Conservation (phyloP, 2,797 vertebrate genomes). For the Haliaeetus albicilla region DNA sequence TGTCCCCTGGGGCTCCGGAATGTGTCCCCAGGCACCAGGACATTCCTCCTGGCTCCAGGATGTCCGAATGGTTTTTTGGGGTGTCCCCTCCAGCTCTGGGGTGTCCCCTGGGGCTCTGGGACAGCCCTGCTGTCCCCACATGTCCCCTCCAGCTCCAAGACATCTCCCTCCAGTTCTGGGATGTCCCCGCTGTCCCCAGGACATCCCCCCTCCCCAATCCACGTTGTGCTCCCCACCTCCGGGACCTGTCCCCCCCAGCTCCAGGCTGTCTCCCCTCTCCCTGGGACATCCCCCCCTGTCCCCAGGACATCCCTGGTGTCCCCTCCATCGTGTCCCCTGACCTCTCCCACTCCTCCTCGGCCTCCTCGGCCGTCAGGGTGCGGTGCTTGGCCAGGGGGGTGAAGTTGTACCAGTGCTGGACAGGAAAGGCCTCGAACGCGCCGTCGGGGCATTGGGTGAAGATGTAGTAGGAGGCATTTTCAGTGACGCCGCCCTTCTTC, state of each 20-base stretch:
- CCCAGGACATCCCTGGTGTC: not conserved
- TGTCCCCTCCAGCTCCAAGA: not conserved
- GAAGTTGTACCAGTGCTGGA: conserved; percentile 93
- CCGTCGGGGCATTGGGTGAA: conserved; percentile 92
- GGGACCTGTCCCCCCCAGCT: not conserved
- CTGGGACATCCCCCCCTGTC: no score
- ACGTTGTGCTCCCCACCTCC: not conserved
- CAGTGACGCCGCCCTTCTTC: conserved; percentile 90
- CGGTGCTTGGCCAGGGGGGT: conserved; percentile 86
- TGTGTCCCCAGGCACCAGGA: not conserved
- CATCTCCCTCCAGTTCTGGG: not conserved
- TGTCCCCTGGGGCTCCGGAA: no score
- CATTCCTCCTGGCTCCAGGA: not conserved
- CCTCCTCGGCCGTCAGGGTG: conserved; percentile 90
- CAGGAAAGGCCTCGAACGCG: conserved; percentile 92
- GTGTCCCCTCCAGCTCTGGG: not conserved
- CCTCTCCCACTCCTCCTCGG: conserved; percentile 80
- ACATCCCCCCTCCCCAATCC: not conserved
- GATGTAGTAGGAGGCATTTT: conserved; percentile 93
- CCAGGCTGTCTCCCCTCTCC: not conserved
- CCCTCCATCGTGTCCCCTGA: not conserved
- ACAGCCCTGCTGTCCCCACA: not conserved
- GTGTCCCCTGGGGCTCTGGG: not conserved
- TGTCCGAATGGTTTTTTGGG: not conserved
- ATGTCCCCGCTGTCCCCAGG: no score